Evolutionary conservation across 2,888 invertebrate genomes (phyloP).

Genomic region (Epinotia demarniana): DNA sequence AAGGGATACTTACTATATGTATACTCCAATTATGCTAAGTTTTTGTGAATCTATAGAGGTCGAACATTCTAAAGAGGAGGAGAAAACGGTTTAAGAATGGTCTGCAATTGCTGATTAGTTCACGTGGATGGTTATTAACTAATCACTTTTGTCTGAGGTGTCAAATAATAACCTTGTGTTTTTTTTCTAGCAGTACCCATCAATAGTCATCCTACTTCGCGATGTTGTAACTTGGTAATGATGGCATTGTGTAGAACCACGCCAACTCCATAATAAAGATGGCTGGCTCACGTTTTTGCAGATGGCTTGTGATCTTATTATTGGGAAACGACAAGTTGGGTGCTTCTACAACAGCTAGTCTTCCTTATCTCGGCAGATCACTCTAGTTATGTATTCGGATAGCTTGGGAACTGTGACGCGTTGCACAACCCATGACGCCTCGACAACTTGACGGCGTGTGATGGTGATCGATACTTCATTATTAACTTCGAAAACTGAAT

Average conservation of each 20-base stretch:
- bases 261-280: slow-evolving; percentile 65
- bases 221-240: slow-evolving; percentile 75
- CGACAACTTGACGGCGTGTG: slow-evolving; percentile 13
- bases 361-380: slow-evolving; percentile 75
- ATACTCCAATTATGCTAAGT: too few species aligned
- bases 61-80: too few species aligned
- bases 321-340: slow-evolving; percentile 73
- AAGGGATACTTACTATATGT: too few species aligned
- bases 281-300: slow-evolving; percentile 79
- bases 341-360: slow-evolving; percentile 59
- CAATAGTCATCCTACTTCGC: slow-evolving; percentile 46
- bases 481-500: slow-evolving; percentile 9
- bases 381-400: slow-evolving; percentile 75
- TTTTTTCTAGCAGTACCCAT: slow-evolving; percentile 32
- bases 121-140: slow-evolving; percentile 8
- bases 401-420: slow-evolving; percentile 75
- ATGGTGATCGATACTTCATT: slow-evolving; percentile 27
- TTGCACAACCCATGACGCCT: slow-evolving; percentile 62
- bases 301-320: slow-evolving; percentile 73
- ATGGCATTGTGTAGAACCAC: slow-evolving; percentile 72
- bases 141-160: slow-evolving; percentile 33
- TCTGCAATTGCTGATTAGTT: too few species aligned
- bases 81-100: too few species aligned
- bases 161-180: slow-evolving; percentile 39
- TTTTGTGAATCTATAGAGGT: too few species aligned